Evolutionary conservation across 2,113 vertebrate species (phyloP).

Genomic region (Raja brachyura): DNA sequence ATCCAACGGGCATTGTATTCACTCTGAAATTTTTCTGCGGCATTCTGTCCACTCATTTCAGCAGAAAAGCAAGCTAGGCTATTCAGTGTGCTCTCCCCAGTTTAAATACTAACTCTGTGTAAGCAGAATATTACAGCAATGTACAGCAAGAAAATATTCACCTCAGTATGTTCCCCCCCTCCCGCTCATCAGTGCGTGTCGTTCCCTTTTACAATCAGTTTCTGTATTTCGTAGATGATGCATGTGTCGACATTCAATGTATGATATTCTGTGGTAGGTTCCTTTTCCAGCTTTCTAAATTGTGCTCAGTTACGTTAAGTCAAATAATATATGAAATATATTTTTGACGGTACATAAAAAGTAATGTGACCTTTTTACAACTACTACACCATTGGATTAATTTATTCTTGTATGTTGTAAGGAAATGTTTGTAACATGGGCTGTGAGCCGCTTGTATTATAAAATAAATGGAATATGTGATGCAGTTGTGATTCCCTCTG

Average conservation of each 20-base stretch:
- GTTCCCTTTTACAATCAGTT: slow-evolving; percentile 23
- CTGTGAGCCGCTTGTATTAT: slow-evolving; percentile 72
- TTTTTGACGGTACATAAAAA: slow-evolving; percentile 76
- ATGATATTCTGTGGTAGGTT: slow-evolving; percentile 55
- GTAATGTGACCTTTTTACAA: slow-evolving; percentile 73
- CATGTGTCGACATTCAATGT: slow-evolving; percentile 60
- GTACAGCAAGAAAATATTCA: slow-evolving; percentile 24
- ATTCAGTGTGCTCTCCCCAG: background rate
- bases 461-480: slow-evolving; percentile 49
- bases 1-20: background rate
- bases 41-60: background rate
- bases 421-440: slow-evolving; percentile 72
- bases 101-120: background rate
- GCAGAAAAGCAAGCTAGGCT: background rate
- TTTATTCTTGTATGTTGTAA: slow-evolving; percentile 77
- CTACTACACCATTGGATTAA: slow-evolving; percentile 74
- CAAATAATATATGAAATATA: slow-evolving; percentile 74
- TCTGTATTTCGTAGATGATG: slow-evolving; percentile 62
- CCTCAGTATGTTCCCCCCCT: background rate
- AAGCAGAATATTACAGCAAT: background rate
- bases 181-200: background rate
- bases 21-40: background rate
- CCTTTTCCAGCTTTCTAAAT: slow-evolving; percentile 59
- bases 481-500: background rate
- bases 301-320: slow-evolving; percentile 69